phyloP scores from a whole-genome alignment of 2,113 vertebrate genomes.

The Pomatorhinus ruficollis region DNA sequence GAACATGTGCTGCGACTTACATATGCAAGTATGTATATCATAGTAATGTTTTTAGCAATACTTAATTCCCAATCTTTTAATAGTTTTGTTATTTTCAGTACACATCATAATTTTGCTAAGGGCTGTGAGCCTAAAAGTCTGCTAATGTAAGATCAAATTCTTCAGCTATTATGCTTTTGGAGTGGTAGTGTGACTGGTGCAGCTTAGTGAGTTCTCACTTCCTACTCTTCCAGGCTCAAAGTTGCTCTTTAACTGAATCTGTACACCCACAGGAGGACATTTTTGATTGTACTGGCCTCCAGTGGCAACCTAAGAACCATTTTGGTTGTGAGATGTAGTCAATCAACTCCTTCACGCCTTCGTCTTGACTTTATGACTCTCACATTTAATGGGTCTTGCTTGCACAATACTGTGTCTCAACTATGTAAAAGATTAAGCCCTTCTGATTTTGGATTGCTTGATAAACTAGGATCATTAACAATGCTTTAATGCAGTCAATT shows the following conservation, averaged over 20 bases:
- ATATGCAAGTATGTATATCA: background rate
- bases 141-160: background rate
- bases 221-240: background rate
- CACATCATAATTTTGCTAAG: background rate
- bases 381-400: background rate
- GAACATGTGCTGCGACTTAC: background rate
- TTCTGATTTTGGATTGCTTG: constrained; percentile 18
- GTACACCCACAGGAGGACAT: background rate
- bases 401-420: background rate
- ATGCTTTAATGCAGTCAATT: background rate
- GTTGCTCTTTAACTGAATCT: background rate
- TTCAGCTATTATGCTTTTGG: background rate
- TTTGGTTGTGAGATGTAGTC: background rate
- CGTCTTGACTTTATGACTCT: background rate
- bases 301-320: background rate
- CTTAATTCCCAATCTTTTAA: background rate
- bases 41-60: background rate
- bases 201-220: background rate
- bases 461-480: background rate
- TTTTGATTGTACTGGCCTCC: background rate
- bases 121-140: background rate
- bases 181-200: background rate
- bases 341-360: background rate
- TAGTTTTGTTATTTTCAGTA: background rate
- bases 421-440: background rate